phyloP scores from a whole-genome alignment of 2,113 vertebrate species.

The Romanogobio albipinnatus region DNA sequence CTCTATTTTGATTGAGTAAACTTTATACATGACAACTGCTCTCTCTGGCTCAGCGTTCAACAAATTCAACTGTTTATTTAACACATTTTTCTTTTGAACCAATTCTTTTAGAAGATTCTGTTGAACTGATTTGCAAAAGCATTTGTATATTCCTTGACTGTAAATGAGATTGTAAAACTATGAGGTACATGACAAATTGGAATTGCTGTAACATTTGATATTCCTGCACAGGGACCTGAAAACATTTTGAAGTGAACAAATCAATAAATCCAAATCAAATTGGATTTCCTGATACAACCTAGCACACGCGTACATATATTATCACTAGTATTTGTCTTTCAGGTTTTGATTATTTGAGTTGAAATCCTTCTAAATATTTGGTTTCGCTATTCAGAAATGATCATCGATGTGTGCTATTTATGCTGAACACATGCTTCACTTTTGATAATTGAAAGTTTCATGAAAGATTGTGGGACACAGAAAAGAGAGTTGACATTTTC shows the following conservation, averaged over 20 bases:
- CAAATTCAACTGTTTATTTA: background rate
- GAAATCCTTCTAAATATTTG: background rate
- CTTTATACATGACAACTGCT: too few relatives aligned
- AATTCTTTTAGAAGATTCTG: background rate
- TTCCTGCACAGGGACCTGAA: background rate
- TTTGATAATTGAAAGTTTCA: conserved; percentile 11
- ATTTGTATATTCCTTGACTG: background rate
- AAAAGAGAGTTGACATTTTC: conserved; percentile 13
- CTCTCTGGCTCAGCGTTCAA: too few relatives aligned
- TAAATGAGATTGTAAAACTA: background rate
- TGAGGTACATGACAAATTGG: background rate
- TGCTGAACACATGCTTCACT: background rate
- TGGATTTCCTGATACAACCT: background rate
- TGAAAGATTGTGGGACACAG: conserved; percentile 8
- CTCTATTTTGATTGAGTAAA: too few relatives aligned
- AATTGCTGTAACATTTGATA: background rate
- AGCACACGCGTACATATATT: background rate
- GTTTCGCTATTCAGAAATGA: background rate
- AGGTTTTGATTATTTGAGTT: too few relatives aligned
- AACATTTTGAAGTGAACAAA: background rate
- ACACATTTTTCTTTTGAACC: background rate
- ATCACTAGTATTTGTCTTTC: background rate
- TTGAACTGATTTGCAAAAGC: background rate
- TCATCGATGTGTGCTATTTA: background rate
- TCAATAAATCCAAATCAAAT: background rate